Base-by-base conservation (phyloP, 1,140 invertebrate species). In the Nephila pilipes region DNA sequence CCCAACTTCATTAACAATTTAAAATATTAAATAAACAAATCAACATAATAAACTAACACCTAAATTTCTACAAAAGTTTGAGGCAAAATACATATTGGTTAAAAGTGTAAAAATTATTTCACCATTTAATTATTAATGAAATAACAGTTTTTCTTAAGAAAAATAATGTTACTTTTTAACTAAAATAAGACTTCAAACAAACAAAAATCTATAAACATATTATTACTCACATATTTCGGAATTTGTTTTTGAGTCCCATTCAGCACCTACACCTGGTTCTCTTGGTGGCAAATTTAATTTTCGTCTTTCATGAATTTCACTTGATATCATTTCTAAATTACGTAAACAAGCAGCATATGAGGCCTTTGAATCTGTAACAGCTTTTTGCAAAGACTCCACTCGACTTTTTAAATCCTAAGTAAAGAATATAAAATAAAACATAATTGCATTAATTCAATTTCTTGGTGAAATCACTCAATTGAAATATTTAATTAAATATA, bases 211-310 rank as follows among this genome's bases (percentile, higher is more conserved):
- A 12, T n/a, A 75, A 1, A 6, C 14, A 32, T 32, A 18, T 75
- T 36, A 16, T 32, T n/a, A 93, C 87, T 81, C 65, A 93, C 92
- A 89, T 32, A 93, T 81, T 63, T 93, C 92, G 55, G 75, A 32
- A 90, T 83, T 79, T 32, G 36, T 6, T 58, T 36, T 94, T 18
- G 93, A 54, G 63, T 94, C 93, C 60, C 89, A 94, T 93, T 99
- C 98, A 1, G 98, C 98, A 6, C 98, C 98, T 4, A 99, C 98
- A 2, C 98, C 98, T 0, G 98, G 98, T 95, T 98, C 98, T 94
- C 98, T 95, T 0, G 97, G 97, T 32, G 94, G 94, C 16, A 94
- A 79, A 2, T 95, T 95, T 29, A 95, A 90, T 60, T 94, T 94
- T 69, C 95, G 94, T 91, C 95, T 94, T 90, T 95, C 94, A 94